Evolutionary conservation across 2,797 vertebrate species (phyloP).

Genomic region (Sarcophilus harrisii): DNA sequence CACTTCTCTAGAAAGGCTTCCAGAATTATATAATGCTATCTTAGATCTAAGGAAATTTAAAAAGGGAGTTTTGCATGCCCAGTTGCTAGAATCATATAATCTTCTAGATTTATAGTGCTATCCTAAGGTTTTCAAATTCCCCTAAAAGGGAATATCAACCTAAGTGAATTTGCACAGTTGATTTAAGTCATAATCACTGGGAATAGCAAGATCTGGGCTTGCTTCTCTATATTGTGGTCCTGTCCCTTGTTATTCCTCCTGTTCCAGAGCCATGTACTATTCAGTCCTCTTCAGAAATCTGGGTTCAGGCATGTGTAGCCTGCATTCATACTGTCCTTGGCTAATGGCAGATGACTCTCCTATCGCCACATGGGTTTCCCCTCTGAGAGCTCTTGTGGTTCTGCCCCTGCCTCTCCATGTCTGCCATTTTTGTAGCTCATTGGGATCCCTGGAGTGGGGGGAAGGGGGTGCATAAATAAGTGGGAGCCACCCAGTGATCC

Average conservation of each 20-base stretch:
- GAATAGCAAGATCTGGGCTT: background rate
- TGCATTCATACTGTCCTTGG: background rate
- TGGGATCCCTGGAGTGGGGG: background rate
- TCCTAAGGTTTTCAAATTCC: background rate
- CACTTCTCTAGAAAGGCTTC: background rate
- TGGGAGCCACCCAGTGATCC: background rate
- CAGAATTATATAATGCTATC: background rate
- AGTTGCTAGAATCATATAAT: background rate
- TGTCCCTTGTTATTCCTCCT: background rate
- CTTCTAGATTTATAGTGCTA: background rate
- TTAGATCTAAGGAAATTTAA: background rate
- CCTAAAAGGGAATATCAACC: background rate
- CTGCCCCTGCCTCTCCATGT: background rate
- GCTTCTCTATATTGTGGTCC: background rate
- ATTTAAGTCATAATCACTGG: background rate
- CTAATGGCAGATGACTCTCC: background rate
- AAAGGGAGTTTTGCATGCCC: background rate
- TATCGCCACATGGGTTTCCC: background rate
- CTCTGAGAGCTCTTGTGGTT: background rate
- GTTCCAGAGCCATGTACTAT: background rate
- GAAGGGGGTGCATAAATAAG: background rate
- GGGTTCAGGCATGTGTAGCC: background rate
- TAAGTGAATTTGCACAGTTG: background rate
- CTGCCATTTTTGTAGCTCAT: background rate
- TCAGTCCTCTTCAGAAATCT: background rate